Base-by-base conservation (phyloP, 2,113 vertebrate species). In the Osmerus eperlanus region DNA sequence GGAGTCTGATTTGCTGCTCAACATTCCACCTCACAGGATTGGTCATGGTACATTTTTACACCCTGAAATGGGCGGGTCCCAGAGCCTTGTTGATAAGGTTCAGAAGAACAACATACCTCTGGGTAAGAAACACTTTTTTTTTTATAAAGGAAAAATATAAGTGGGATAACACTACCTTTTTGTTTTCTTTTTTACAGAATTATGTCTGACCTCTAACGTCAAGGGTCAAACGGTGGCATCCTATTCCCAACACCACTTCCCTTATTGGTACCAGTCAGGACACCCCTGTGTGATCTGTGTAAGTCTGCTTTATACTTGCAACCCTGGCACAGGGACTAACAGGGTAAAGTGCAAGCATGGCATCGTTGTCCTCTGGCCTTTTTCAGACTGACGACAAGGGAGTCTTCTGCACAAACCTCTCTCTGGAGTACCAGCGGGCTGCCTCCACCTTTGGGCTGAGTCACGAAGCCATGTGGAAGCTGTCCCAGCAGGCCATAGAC, bases 341-440 rank as follows among this genome's bases (percentile, higher is more conserved):
- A 47, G 41, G 41, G 41, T 47, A 5, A 47, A 2, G 2, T 41
- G 5, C 15, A 4, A 28, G 41, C 29, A 23, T 21, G 55, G 21
- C 13, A 28, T 0, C 19, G 53, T 1, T 64, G 21, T 23, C 74
- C 64, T 1, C 23, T 79, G 72, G 74, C 58, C 14, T 28, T 5
- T 65, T 81, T 32, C 88, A 99, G 97, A 98, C 97, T 0, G 97
- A 99, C 64, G 97, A 98, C 83, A 99, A 99, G 83, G 97, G 97
- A 1, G 91, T 99, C 73, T 99, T 99, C 88, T 91, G 91, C 14
- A 97, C 96, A 3, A 85, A 93, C 32, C 91, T 98, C n/a, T 99
- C 97, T 3, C 92, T 92, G 81, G 97, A 99, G 72, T 99, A 99
- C 64, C 92, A 95, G 72, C 86, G 98, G 81, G 94, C 89, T 60